phyloP scores from a whole-genome alignment of 2,797 vertebrate genomes.

The Ibycter americanus region DNA sequence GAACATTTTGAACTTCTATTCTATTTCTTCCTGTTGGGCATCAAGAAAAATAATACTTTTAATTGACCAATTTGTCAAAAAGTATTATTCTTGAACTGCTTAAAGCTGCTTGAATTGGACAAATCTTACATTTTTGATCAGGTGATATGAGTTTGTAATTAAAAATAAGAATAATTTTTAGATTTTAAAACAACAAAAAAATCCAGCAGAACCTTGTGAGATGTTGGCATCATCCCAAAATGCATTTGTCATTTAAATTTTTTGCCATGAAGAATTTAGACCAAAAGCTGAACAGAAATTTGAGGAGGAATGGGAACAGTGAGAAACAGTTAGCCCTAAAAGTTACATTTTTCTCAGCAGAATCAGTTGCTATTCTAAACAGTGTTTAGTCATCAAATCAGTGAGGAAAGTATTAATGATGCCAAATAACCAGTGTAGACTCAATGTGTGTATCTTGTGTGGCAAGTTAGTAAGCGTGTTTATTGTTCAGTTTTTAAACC shows the following conservation, averaged over 20 bases:
- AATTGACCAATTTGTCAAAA: not conserved
- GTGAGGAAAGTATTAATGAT: not conserved
- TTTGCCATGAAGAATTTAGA: not conserved
- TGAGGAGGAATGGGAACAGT: not conserved
- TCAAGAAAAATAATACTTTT: not conserved
- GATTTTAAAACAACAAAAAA: accelerated
- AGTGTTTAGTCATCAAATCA: conserved; percentile 29
- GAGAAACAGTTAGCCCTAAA: not conserved
- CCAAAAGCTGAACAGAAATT: not conserved
- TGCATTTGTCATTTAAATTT: not conserved
- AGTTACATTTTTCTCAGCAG: conserved; percentile 12
- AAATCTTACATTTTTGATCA: not conserved
- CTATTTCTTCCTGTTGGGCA: not conserved
- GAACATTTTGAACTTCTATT: conserved; percentile 1
- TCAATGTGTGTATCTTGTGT: not conserved
- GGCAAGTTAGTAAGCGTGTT: conserved; percentile 1
- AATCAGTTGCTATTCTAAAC: not conserved
- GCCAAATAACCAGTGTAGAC: conserved; percentile 6
- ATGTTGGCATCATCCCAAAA: not conserved
- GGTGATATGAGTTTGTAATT: not conserved
- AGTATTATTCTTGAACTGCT: not conserved
- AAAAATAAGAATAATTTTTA: not conserved
- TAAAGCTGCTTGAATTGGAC: not conserved
- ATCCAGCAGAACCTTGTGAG: not conserved
- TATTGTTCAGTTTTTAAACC: conserved; percentile 36